Conservation (phyloP, 2,888 invertebrate genomes). For the Ichneumoninae sp. region DNA sequence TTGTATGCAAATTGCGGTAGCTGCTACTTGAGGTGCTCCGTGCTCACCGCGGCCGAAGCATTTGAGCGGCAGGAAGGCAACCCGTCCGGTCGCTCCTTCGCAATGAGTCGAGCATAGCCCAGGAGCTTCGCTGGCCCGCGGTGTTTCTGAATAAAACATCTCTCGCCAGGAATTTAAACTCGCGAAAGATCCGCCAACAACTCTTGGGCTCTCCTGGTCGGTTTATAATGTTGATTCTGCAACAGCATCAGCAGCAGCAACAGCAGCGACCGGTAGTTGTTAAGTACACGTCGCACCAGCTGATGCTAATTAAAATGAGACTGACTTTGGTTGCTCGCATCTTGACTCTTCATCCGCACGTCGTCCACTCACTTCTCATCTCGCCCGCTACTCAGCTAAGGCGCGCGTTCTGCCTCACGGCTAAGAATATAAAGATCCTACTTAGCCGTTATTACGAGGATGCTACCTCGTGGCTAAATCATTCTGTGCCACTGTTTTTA, state of each 20-base stretch:
- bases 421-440: slow-evolving; percentile 84
- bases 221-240: slow-evolving; percentile 54
- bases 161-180: slow-evolving; percentile 80
- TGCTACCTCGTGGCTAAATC: slow-evolving; percentile 80
- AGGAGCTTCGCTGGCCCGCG: slow-evolving; percentile 75
- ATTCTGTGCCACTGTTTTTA: slow-evolving; percentile 80
- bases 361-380: slow-evolving; percentile 52
- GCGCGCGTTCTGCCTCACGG: slow-evolving; percentile 77
- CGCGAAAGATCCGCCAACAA: slow-evolving; percentile 70
- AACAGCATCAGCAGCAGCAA: slow-evolving; percentile 46
- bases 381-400: slow-evolving; percentile 26
- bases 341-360: slow-evolving; percentile 58
- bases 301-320: slow-evolving; percentile 84
- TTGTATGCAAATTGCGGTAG: slow-evolving; percentile 84
- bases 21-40: slow-evolving; percentile 80
- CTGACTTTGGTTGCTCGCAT: slow-evolving; percentile 78
- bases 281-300: slow-evolving; percentile 83
- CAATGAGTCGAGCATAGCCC: slow-evolving; percentile 51
- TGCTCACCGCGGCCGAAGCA: slow-evolving; percentile 64
- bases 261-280: slow-evolving; percentile 74
- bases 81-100: slow-evolving; percentile 51
- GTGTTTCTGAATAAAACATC: slow-evolving; percentile 84
- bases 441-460: slow-evolving; percentile 82
- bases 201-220: slow-evolving; percentile 43
- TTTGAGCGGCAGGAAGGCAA: slow-evolving; percentile 74